Percentiles rank a stretch among this genome's conserved stretches.
These are phyloP conservation scores for Macrotus californicus DNA, from an alignment of 2,113 vertebrate species.

Conservation along the genomic window DNA sequence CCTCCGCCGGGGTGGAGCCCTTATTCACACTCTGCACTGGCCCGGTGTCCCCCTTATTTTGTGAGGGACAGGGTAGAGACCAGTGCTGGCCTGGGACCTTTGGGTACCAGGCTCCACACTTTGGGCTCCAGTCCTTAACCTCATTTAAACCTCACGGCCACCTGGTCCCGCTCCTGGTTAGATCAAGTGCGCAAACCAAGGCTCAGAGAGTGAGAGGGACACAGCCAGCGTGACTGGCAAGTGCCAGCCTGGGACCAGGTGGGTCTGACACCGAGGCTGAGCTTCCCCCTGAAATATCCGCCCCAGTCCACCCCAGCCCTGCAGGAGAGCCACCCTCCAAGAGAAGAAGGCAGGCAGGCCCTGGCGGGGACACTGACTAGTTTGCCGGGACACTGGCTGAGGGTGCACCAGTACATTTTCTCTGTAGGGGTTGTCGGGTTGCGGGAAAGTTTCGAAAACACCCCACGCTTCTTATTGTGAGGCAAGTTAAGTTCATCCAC, in stretches of 20 bases:
- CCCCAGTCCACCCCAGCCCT: not conserved
- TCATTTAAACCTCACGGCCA: not conserved
- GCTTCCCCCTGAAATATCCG: not conserved
- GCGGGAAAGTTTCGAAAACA: slow-evolving; percentile 74
- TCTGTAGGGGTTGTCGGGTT: slow-evolving; percentile 62
- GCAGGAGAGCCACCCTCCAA: not conserved
- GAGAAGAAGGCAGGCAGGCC: not conserved
- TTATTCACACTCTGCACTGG: not conserved
- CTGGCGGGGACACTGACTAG: slow-evolving; percentile 66
- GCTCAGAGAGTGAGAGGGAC: not conserved
- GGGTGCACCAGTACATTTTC: slow-evolving; percentile 75
- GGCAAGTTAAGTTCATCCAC: slow-evolving; percentile 65
- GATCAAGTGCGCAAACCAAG: not conserved
- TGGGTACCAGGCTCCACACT: not conserved
- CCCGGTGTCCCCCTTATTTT: not conserved
- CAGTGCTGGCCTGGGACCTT: not conserved
- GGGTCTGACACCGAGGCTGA: not conserved
- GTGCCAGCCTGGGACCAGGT: not conserved
- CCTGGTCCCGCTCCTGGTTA: not conserved
- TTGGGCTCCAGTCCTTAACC: not conserved
- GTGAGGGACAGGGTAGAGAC: not conserved
- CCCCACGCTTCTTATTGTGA: slow-evolving; percentile 75
- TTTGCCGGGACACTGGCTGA: slow-evolving; percentile 73
- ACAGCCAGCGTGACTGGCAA: not conserved
- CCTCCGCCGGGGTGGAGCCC: not conserved